Base-by-base conservation (phyloP, 2,888 invertebrate genomes). In the Pharmacophagus antenor region DNA sequence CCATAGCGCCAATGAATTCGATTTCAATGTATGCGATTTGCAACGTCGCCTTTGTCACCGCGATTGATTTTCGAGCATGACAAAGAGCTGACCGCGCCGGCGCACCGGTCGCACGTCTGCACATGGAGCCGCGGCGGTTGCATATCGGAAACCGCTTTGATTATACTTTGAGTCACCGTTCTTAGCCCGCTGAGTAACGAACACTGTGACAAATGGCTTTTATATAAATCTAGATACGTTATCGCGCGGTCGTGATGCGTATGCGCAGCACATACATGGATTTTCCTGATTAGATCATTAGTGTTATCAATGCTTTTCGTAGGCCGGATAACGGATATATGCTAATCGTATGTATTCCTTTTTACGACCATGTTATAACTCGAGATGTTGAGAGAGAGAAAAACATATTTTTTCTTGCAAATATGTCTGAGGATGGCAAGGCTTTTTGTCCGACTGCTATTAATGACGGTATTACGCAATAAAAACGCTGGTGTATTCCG, bases 161-260 rank as follows among this genome's bases (percentile, higher is more conserved):
- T 59, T 54, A 48, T 23, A 22, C 22, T 21, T 54, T 55, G 59
- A 55, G 59, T 60, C 49, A 50, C 23, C 37, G 54, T 37, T 50
- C 50, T 46, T 18, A 17, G 10, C 18, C 17, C 7, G 15, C 5
- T 49, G 53, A 59, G 42, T 53, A 44, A 54, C 15, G 42, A 42
- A 25, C 15, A n/a, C 37, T 37, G 37, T 4, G 37, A 37, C 37
- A 20, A 27, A 44, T 23, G 7, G 21, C 25, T 20, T 53, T 44
- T 50, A 17, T 50, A 50, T 44, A 25, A 49, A 42, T 56, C n/a
- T 7, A 41, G 56, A 56, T 56, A 56, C 25, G 49, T 20, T 56
- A 56, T 56, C 56, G 10, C n/a, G 22, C 49, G 31, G 21, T 54
- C 44, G 2, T 6, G 44, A 27, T 54, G n/a, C 25, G n/a, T n/a